Percentiles rank a stretch among this genome's conserved stretches.
Evolutionary conservation across 2,113 vertebrate genomes (phyloP).

Genomic region (Willisornis vidua): DNA sequence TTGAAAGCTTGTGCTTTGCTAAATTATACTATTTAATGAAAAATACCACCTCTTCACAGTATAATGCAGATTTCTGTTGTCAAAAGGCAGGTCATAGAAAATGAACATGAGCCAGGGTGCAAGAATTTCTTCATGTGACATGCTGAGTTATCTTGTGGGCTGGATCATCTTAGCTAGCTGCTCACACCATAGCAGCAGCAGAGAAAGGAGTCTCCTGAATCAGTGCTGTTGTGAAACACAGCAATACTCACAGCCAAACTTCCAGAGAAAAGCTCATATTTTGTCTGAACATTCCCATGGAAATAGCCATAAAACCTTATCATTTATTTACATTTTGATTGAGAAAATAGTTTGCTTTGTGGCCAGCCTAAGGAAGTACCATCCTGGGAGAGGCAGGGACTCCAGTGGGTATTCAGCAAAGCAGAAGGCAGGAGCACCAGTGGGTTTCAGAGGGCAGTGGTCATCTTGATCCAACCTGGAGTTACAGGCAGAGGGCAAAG

Average conservation of each 20-base stretch:
- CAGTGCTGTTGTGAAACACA: neutral
- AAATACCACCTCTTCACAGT: neutral
- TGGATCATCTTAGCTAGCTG: neutral
- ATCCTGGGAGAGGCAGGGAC: neutral
- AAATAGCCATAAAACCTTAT: neutral
- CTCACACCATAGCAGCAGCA: neutral
- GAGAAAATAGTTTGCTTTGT: neutral
- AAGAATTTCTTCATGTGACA: neutral
- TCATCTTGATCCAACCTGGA: neutral
- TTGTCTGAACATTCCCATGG: neutral
- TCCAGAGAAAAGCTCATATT: neutral
- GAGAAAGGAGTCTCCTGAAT: neutral
- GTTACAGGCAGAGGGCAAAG: neutral
- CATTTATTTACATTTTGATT: neutral
- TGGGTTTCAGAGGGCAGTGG: neutral
- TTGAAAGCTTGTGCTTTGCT: neutral
- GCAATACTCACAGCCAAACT: neutral
- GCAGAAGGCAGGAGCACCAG: neutral
- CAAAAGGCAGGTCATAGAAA: neutral
- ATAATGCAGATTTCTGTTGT: neutral
- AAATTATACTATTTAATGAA: neutral
- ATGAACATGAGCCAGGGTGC: neutral
- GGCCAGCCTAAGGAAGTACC: neutral
- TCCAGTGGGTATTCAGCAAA: neutral
- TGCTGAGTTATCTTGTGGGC: neutral